Evolutionary conservation across 1,140 invertebrate species (phyloP), one percentile per base, ranked within the genome.

Genomic region (Lineus longissimus): DNA sequence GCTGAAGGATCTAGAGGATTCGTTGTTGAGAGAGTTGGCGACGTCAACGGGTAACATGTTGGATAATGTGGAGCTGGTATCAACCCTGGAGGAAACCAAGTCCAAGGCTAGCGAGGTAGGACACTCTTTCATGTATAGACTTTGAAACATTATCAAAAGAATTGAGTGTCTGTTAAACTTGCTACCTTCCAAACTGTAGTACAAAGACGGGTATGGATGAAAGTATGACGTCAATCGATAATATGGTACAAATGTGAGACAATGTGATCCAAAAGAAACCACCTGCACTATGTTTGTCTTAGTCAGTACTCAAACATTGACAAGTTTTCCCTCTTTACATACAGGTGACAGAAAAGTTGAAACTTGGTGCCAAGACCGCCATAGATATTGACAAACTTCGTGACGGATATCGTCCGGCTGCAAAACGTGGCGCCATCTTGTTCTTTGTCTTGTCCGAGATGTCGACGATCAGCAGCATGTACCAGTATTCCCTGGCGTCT

Each of bases 371-470:
- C 25, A 83, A 86, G 56, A 94, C 92, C 2, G 86, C 88, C 0
- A 78, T 76, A 2, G 89, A 94, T 68, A 93, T 95, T 60, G 91
- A 95, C 69, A 86, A 86, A 41, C 79, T 93, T 0, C 82, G 92
- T 61, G 89, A 94, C 66, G 89, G 88, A 0, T 96, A 94, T 79
- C 83, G 90, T 36, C 86, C 89, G 0, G 91, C 88, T 1, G 92
- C 93, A 0, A 88, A 87, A 69, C 84, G 91, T 59, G 92, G 92
- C 15, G 92, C 93, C 11, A 89, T 94, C 59, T 81, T 95, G 23
- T 95, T 95, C 77, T 95, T 95, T 75, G 90, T 93, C 2, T 79
- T 96, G 9, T 86, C 89, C 0, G 91, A 95, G 74, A 91, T 95
- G 90, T 87, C 91, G 0, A 82, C 85, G 0, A 89, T 96, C 0